phyloP scores from a whole-genome alignment of 2,888 invertebrate species.

The Rhagium mordax region DNA sequence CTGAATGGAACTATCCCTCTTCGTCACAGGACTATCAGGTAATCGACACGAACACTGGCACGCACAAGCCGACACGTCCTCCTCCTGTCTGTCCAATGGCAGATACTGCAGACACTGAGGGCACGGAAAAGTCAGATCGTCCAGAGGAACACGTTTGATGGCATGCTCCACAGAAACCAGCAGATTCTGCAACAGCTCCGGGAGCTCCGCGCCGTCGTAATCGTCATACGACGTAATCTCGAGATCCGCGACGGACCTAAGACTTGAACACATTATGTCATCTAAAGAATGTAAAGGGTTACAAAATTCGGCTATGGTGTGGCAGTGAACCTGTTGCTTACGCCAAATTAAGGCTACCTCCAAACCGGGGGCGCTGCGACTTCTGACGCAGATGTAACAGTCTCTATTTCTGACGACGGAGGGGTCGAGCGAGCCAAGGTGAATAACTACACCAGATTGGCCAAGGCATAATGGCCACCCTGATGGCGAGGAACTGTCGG shows the following conservation, averaged over 20 bases:
- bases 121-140: conserved; percentile 77
- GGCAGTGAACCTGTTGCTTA: conserved; percentile 61
- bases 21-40: conserved; percentile 63
- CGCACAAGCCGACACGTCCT: conserved; percentile 61
- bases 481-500: conserved; percentile 69
- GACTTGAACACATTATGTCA: conserved; percentile 66
- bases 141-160: conserved; percentile 77
- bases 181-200: conserved; percentile 77
- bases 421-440: conserved; percentile 77
- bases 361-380: conserved; percentile 48
- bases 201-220: conserved; percentile 72
- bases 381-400: conserved; percentile 77
- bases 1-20: conserved; percentile 70
- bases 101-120: conserved; percentile 70
- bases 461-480: conserved; percentile 81
- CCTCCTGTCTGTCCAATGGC: conserved; percentile 66
- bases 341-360: conserved; percentile 66
- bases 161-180: conserved; percentile 80
- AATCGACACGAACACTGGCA: conserved; percentile 67
- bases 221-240: conserved; percentile 64
- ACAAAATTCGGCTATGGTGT: conserved; percentile 64
- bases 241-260: conserved; percentile 64
- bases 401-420: conserved; percentile 76
- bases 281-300: conserved; percentile 60
- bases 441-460: conserved; percentile 75